A percentile compares a stretch with the other conserved stretches of the same genome.
Evolutionary conservation across 2,797 vertebrate genomes (phyloP).

Genomic region (Sciaenops ocellatus): DNA sequence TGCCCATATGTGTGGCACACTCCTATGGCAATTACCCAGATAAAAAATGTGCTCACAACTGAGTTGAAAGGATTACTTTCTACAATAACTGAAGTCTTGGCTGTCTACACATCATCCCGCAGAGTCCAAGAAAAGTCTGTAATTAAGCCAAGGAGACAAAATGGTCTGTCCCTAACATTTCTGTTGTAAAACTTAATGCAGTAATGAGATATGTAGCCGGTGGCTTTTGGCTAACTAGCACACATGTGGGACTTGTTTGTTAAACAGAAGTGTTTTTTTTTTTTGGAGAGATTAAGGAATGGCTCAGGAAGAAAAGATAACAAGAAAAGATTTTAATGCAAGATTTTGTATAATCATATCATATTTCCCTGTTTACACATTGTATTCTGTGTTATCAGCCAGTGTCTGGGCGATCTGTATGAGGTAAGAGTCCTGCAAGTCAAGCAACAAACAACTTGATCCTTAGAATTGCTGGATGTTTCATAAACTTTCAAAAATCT

Average conservation of each 20-base stretch:
- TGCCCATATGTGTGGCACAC: neutral
- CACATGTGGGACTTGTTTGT: conserved; percentile 3
- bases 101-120: conserved; percentile 28
- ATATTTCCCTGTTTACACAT: neutral
- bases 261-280: conserved; percentile 24
- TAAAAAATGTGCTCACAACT: conserved; percentile 36
- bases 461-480: conserved; percentile 14
- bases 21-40: conserved; percentile 38
- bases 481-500: conserved; percentile 39
- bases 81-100: conserved; percentile 39
- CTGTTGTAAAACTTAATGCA: conserved; percentile 34
- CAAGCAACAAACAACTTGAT: conserved; percentile 11
- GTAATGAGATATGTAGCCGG: conserved; percentile 15
- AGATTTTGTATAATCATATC: neutral
- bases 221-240: conserved; percentile 11
- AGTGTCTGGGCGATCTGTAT: neutral
- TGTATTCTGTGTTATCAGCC: conserved; percentile 9
- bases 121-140: conserved; percentile 22
- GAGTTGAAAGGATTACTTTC: conserved; percentile 45
- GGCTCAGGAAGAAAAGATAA: conserved; percentile 5
- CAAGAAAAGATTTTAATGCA: neutral
- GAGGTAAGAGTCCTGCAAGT: conserved; percentile 6
- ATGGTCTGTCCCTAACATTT: conserved; percentile 8
- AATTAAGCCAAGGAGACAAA: conserved; percentile 38
- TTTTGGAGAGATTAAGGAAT: conserved; percentile 6